These are phyloP conservation scores for Lottia gigantea DNA, from an alignment of 2,888 invertebrate species.

Conservation along the genomic window DNA sequence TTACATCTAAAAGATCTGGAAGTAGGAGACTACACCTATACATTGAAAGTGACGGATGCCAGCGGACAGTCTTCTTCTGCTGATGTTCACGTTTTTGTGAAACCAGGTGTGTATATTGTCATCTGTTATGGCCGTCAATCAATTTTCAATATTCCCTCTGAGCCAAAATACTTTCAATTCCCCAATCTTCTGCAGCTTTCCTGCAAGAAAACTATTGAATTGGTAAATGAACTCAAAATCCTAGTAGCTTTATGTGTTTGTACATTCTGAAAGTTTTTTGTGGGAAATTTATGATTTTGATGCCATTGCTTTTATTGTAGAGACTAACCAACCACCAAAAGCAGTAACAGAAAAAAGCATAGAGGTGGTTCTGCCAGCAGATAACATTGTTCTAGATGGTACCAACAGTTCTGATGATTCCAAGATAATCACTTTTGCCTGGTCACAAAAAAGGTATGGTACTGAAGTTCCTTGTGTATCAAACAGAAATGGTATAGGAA, in stretches of 20 bases:
- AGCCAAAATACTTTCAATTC: background rate
- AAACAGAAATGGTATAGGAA: too few species aligned
- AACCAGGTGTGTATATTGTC: conserved; percentile 73
- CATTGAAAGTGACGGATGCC: conserved; percentile 90
- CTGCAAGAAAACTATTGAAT: background rate
- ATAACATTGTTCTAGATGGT: conserved; percentile 84
- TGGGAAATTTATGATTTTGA: too few species aligned
- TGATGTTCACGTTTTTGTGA: conserved; percentile 91
- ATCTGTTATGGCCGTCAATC: too few species aligned
- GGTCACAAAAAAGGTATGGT: conserved; percentile 80
- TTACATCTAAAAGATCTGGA: conserved; percentile 89
- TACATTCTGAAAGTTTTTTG: too few species aligned
- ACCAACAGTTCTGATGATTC: conserved; percentile 82
- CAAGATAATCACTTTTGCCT: conserved; percentile 82
- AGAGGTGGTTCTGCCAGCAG: conserved; percentile 85
- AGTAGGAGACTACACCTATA: conserved; percentile 93
- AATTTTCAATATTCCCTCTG: too few species aligned
- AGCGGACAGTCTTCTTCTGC: conserved; percentile 88
- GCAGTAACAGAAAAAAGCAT: conserved; percentile 72
- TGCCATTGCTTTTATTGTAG: conserved; percentile 31
- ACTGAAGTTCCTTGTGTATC: too few species aligned
- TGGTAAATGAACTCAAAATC: background rate
- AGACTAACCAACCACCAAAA: conserved; percentile 66
- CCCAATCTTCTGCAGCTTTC: background rate
- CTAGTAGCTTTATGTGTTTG: too few species aligned